phyloP scores from a whole-genome alignment of 2,797 vertebrate species.

The Enteromius radiatus region DNA sequence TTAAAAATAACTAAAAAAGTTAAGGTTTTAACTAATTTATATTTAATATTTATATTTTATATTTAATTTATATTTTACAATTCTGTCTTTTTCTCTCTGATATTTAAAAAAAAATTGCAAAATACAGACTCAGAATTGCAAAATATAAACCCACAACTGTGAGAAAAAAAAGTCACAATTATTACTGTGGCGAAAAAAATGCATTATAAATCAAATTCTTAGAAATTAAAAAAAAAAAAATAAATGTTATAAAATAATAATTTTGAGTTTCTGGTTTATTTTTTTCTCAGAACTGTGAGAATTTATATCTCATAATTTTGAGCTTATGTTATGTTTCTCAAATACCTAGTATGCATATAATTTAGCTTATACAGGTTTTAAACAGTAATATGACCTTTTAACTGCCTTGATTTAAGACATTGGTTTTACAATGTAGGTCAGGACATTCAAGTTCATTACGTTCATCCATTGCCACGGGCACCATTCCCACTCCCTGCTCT shows the following conservation, averaged over 20 bases:
- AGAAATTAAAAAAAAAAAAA: too few species aligned
- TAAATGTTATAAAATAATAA: too few species aligned
- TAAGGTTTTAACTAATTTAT: too few species aligned
- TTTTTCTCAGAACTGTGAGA: not conserved
- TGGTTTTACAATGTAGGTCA: conserved; percentile 8
- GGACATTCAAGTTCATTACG: conserved; percentile 12
- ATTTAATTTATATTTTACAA: too few species aligned
- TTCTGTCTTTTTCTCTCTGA: not conserved
- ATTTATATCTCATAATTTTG: not conserved
- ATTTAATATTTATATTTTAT: too few species aligned
- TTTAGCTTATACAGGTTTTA: not conserved
- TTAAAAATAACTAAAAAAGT: not conserved
- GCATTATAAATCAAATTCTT: not conserved
- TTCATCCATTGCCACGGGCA: not conserved
- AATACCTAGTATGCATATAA: not conserved
- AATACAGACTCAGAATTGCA: not conserved
- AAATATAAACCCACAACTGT: not conserved
- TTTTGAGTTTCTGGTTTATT: not conserved
- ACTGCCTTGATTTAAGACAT: not conserved
- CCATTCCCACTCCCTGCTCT: not conserved
- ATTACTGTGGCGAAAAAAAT: too few species aligned
- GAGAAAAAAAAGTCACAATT: not conserved
- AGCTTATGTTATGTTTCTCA: not conserved
- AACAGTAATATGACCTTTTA: not conserved
- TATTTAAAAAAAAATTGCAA: not conserved